Conservation (phyloP, 2,888 invertebrate species). For the Phanerotoma sp. region DNA sequence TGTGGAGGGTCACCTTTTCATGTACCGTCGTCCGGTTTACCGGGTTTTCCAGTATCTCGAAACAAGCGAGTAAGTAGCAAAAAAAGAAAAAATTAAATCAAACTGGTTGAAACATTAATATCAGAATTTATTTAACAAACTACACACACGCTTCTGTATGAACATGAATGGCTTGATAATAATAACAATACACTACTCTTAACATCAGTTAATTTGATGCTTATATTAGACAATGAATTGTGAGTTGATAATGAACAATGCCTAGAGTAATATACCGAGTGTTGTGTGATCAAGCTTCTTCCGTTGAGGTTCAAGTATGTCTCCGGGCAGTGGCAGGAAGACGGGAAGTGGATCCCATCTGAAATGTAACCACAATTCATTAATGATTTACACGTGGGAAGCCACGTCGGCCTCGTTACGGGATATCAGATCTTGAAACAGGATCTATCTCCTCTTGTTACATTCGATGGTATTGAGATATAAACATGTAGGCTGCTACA, state of each 20-base stretch:
- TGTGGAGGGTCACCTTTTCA: conserved; percentile 74
- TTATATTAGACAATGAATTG: too few species aligned
- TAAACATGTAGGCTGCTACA: not conserved
- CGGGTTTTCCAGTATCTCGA: conserved; percentile 81
- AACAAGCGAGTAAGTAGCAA: conserved; percentile 68
- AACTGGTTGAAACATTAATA: too few species aligned
- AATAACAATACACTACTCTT: too few species aligned
- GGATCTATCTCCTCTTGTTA: conserved; percentile 10
- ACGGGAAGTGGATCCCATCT: conserved; percentile 25
- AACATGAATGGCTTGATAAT: too few species aligned
- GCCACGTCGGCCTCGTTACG: conserved; percentile 22
- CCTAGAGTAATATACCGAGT: too few species aligned
- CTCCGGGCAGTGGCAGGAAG: conserved; percentile 6
- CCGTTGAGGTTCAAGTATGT: not conserved
- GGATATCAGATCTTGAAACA: conserved; percentile 9
- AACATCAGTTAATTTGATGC: too few species aligned
- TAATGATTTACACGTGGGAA: conserved; percentile 30
- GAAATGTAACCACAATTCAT: conserved; percentile 16
- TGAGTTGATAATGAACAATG: too few species aligned
- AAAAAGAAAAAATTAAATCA: too few species aligned
- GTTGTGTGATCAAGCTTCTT: not conserved
- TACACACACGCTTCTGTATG: too few species aligned
- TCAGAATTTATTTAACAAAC: too few species aligned
- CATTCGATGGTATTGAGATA: conserved; percentile 6
- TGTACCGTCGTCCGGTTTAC: conserved; percentile 79